Evolutionary conservation across 2,113 vertebrate genomes (phyloP), one percentile per base, ranked within the genome.

Genomic region (Excalfactoria chinensis): DNA sequence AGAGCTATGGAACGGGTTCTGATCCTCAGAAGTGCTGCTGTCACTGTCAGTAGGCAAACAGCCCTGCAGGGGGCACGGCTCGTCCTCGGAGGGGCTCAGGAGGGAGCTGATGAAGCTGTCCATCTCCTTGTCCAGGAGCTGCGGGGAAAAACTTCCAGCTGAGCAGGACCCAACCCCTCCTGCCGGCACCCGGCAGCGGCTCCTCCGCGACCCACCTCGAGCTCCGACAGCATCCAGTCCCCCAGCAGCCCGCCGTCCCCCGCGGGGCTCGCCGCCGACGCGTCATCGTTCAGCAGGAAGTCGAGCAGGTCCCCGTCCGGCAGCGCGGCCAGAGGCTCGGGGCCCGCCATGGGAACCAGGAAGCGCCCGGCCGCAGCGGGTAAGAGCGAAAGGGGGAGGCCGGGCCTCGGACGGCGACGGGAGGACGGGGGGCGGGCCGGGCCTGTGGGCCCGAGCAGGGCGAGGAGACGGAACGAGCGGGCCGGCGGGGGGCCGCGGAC

Each of bases 21-120:
- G 87, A 92, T 98, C 97, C 2, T 97, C 98, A 4, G 97, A 98
- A 90, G 98, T 96, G 40, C 97, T 89, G 6, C 97, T 98, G 96
- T 98, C 98, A 16, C 97, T 98, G 82, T 91, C 96, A 41, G 93
- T 25, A 14, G 97, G 97, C 12, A 96, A 98, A 62, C 78, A 95
- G 79, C 94, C 96, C 28, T 96, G 93, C 40, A 85, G 73, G 5
- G 40, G 40, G 7, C 62, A 48, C 11, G 91, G 78, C 35, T 96
- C 89, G 0, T 98, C 97, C 53, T 93, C 96, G 7, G 86, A 40
- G n/a, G 95, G 53, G 35, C 94, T 97, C 63, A 98, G 92, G 83
- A 99, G 81, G 63, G 96, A 98, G 89, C 59, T 97, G 71, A 99
- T 97, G 64, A 99, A 98, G 86, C 98, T 98, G 59, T 99, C 98